phyloP scores from a whole-genome alignment of 2,797 vertebrate genomes.

The Antennarius maculatus region DNA sequence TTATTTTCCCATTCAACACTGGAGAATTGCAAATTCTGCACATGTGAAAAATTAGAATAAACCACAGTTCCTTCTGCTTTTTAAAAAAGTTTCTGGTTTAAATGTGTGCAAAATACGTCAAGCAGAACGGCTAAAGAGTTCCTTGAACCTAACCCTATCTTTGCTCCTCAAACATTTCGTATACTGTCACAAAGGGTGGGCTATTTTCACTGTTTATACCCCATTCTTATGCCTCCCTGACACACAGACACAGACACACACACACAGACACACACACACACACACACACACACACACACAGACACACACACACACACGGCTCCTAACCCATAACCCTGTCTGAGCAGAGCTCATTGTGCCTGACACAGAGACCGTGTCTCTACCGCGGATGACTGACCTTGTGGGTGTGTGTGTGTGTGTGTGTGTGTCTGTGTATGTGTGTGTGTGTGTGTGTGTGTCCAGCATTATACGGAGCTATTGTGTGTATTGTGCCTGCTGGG shows the following conservation, averaged over 20 bases:
- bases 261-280: constrained; percentile 56
- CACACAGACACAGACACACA: constrained; percentile 23
- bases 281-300: constrained; percentile 54
- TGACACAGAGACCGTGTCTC: constrained; percentile 72
- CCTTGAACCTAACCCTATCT: not conserved
- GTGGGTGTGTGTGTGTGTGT: constrained; percentile 57
- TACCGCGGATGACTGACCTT: constrained; percentile 63
- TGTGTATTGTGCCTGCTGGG: constrained; percentile 55
- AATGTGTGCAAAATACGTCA: no score
- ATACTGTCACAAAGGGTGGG: constrained; percentile 32
- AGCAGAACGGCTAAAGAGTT: no score
- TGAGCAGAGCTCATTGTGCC: constrained; percentile 73
- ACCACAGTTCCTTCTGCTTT: no score
- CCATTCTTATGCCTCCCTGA: constrained; percentile 19
- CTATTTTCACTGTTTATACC: constrained; percentile 49
- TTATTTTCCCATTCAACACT: no score
- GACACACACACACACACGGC: constrained; percentile 48
- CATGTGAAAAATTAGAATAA: no score
- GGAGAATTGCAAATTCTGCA: no score
- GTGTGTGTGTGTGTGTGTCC: constrained; percentile 51
- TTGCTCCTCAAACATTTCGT: constrained; percentile 19
- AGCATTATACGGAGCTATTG: constrained; percentile 51
- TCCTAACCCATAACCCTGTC: constrained; percentile 70
- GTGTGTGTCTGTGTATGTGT: constrained; percentile 57
- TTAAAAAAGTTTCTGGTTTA: no score